Evolutionary conservation across 1,140 invertebrate genomes (phyloP).

Genomic region (Heliothis subflexa): DNA sequence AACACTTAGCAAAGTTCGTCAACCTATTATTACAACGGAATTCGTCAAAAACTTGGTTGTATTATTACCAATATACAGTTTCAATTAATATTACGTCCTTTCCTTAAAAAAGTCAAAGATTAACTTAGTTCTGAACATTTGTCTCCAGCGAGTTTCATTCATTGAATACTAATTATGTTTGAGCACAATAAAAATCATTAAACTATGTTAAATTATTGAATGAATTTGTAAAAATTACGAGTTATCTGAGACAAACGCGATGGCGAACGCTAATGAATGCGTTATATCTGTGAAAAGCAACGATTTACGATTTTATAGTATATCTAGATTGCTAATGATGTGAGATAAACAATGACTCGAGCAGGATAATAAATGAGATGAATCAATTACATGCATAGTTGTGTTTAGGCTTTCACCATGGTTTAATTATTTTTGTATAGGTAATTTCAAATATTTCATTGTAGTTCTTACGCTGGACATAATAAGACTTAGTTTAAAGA

Average conservation of each 20-base stretch:
- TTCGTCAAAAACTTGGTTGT: too few species aligned
- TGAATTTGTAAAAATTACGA: conserved; percentile 26
- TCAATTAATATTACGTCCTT: neutral
- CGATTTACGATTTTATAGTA: conserved; percentile 36
- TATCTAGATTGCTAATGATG: conserved; percentile 36
- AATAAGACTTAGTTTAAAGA: too few species aligned
- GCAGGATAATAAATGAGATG: conserved; percentile 57
- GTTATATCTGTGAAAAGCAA: conserved; percentile 26
- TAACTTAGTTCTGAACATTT: conserved; percentile 1
- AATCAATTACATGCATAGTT: conserved; percentile 65
- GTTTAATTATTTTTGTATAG: neutral
- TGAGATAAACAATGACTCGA: conserved; percentile 36
- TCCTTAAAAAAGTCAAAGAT: neutral
- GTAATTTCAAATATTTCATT: neutral
- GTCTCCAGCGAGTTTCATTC: conserved; percentile 14
- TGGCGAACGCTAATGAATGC: neutral
- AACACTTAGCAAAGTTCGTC: too few species aligned
- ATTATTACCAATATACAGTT: too few species aligned
- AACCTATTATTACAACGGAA: too few species aligned
- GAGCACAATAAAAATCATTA: neutral
- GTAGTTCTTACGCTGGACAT: neutral
- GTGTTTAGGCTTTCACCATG: conserved; percentile 45
- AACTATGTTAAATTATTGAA: conserved; percentile 30
- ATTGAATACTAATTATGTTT: conserved; percentile 15
- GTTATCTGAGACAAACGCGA: conserved; percentile 2